Base-by-base conservation (phyloP, 2,888 invertebrate genomes). In the Oscheius onirici region DNA sequence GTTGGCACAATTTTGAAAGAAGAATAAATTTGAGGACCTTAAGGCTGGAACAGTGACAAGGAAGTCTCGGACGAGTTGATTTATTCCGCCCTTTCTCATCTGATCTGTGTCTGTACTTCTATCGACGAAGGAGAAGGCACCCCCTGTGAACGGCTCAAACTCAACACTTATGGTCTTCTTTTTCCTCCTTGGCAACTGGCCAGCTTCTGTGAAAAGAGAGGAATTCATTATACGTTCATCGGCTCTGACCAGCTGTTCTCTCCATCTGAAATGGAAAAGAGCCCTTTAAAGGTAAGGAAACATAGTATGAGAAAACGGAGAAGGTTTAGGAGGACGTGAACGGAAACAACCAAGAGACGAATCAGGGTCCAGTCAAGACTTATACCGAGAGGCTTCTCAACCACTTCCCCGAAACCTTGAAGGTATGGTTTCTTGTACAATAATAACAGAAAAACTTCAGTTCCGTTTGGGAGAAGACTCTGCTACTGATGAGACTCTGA, bases 181-280 rank as follows among this genome's bases (percentile, higher is more conserved):
- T 86, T 81, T 65, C 78, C 82, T n/a, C 86, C 86, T 15, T 87
- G 84, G 84, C 73, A 79, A 6, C 65, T 86, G 71, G 85, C 84
- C 51, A 75, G 78, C 34, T 43, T 85, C 24, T 75, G 82, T 55
- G 77, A 82, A 26, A 73, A 74, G 26, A 51, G 75, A 22, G 72
- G 51, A 2, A 67, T 86, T 17, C 84, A 81, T 66, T 84, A 83
- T 72, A 82, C 83, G 15, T 80, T 86, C 61, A 57, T 86, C 20
- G 86, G 82, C 41, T 76, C 83, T 11, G 83, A 81, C n/a, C 75
- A 79, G 20, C 51, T 81, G 8, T 81, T 81, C 67, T 54, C 70
- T 10, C 71, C 71, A 41, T 60, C 78, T 40, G 69, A 74, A 24
- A 13, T 49, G 49, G 26, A 46, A 26, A 63, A 49, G 34, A 20